Evolutionary conservation across 1,140 invertebrate genomes (phyloP), one percentile per base, ranked within the genome.

Genomic region (Daktulosphaira vitifoliae): DNA sequence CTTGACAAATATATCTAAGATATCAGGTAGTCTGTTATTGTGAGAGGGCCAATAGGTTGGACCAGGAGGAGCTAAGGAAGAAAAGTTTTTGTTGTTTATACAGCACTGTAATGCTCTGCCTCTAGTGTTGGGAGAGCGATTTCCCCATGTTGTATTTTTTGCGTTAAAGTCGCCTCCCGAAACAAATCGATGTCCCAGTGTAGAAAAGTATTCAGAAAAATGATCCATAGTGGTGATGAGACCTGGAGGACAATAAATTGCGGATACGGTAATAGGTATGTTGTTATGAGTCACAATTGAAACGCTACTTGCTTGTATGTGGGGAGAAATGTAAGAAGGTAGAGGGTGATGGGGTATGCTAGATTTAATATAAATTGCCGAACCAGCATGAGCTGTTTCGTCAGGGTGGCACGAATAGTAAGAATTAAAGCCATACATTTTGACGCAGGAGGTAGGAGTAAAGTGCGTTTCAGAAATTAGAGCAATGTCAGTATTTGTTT

Each of bases 381-480:
- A 7, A 1, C 46, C 66, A 16, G 37, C 46, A 7, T 59, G 42
- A 26, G 52, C 52, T 3, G 53, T 50, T n/a, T 53, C 33, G 9
- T 33, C 29, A 16, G 54, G 66, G 7, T 67, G 54, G 22, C 20
- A 29, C 0, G 66, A 48, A 5, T 23, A 48, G n/a, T 62, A 62
- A 2, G 20, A 18, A 33, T 37, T 44, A 18, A 37, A 67, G 53
- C 48, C 54, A 1, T 54, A n/a, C 0, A 70, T 66, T n/a, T 59
- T 66, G 2, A 68, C 25, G 48, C 68, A 66, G 13, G 23, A 26
- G 48, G 50, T 68, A 2, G 56, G 15, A 5, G 68, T 71, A 20
- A 70, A 68, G 15, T 70, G 68, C 1, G 51, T 54, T 69, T 70
- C 69, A 15, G 66, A 69, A 5, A 70, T 69, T 9, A 70, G 26